Conservation (phyloP, 2,797 vertebrate genomes). For the Sphenodon punctatus region DNA sequence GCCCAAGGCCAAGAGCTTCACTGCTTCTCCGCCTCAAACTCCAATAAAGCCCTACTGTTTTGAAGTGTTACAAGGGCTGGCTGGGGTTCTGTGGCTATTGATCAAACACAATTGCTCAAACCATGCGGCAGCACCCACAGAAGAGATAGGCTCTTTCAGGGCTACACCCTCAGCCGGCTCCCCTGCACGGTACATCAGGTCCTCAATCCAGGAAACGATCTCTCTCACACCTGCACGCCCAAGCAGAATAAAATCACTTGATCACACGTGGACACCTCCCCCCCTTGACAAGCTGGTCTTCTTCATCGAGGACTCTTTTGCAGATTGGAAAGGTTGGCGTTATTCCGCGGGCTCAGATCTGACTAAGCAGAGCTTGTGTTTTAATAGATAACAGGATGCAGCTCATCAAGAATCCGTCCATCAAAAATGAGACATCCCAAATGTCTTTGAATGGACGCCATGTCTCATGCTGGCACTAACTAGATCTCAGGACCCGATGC, state of each 20-base stretch:
- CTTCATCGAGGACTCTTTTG: accelerated
- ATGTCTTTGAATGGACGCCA: too few relatives aligned
- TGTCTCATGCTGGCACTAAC: too few relatives aligned
- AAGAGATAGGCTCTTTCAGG: background rate
- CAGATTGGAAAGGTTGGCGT: too few relatives aligned
- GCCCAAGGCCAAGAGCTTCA: slow-evolving; percentile 59
- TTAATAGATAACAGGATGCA: background rate
- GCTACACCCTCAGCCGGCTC: background rate
- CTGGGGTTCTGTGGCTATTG: slow-evolving; percentile 42
- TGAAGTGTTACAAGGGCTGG: slow-evolving; percentile 38
- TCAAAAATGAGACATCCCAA: background rate
- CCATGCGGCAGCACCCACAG: background rate
- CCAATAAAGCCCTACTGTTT: slow-evolving; percentile 68
- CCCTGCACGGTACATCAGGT: background rate
- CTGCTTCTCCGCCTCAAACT: slow-evolving; percentile 60
- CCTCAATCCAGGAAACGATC: background rate
- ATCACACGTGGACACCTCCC: too few relatives aligned
- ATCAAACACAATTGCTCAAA: slow-evolving; percentile 25
- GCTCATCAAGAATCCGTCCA: background rate
- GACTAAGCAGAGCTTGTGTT: background rate
- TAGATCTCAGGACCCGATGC: too few relatives aligned
- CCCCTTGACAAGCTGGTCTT: background rate
- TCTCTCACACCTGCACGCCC: background rate
- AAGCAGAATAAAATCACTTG: too few relatives aligned
- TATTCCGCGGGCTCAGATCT: background rate